Evolutionary conservation across 2,888 invertebrate species (phyloP), one percentile per base, ranked within the genome.

Genomic region (Eupithecia vulgata): DNA sequence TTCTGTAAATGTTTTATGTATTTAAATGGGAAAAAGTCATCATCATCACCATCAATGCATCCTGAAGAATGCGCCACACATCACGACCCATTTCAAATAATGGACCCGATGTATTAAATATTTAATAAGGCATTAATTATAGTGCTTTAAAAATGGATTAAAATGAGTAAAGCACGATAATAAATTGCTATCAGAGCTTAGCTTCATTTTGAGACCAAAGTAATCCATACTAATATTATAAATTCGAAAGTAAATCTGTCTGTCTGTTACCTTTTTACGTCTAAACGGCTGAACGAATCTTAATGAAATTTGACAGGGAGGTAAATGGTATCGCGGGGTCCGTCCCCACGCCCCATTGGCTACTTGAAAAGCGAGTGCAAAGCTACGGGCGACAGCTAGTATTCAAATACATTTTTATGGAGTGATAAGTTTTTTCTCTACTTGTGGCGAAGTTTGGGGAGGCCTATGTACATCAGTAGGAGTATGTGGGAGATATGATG

Each of bases 1-100:
- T 98, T 95, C 97, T 97, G 91, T 81, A 94, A 91, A 80, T 78
- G 40, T 65, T 59, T 75, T 65, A 70, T 72, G 72, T 75, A 75
- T 65, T 70, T 67, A 70, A 68, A 75, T 62, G 67, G 52, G 40
- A 70, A 70, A 25, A 70, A 5, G 17, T 34, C 61, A 61, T 34
- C 30, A 61, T 5, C 30, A 34, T 15, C 30, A 34, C 34, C 61
- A 30, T 61, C 45, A n/a, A n/a, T 48, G 1, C n/a, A 48, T 1
- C 15, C 42, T 40, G 13, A 2, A 45, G 6, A n/a, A n/a, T n/a
- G n/a, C n/a, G n/a, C n/a, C n/a, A n/a, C n/a, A n/a, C n/a, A n/a
- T n/a, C n/a, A n/a, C n/a, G n/a, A n/a, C 45, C 45, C 5, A 45
- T 45, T 45, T 45, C 45, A 45, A 45, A 17, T 45, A 45, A 45